Evolutionary conservation across 2,797 vertebrate species (phyloP), one percentile per base, ranked within the genome.

Genomic region (Molossus molossus): DNA sequence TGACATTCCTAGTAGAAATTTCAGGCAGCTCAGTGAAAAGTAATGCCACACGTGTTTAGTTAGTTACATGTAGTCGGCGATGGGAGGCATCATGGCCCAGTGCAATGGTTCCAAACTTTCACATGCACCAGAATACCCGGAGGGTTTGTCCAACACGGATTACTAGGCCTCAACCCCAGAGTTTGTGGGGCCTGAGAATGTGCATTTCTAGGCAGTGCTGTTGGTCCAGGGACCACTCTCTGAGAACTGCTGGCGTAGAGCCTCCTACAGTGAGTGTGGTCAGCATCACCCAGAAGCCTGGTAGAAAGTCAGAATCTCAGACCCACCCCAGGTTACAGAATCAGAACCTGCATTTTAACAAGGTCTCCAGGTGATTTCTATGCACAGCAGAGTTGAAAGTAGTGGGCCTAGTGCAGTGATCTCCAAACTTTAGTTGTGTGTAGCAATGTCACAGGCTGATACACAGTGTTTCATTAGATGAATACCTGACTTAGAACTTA

Each of bases 1-100:
- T 50, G 18, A 14, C 48, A 95, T 93, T 91, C 6, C 55, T 85
- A 25, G 84, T 1, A 83, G 33, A 91, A 85, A 91, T 75, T 65
- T 76, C 17, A 29, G 11, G 80, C 2, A 55, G 21, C 14, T 17
- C 20, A 3, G 9, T 6, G 21, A 25, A 65, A 77, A 82, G 67
- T 65, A 48, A 48, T 15, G 7, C 77, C 17, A 57, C 29, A 21
- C 27, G 27, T 40, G 0, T 27, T 81, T 45, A 84, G 33, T 14
- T 53, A 40, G 14, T 25, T 10, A 33, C 1, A 57, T 65, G 45
- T 17, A 50, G 21, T 33, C 55, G 14, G 57, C 40, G 64, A 45
- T 4, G 1, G 45, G 48, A 85, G 60, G 12, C 18, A 60, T 6
- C 5, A 15, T 7, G 10, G 33, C 27, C 27, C 25, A 6, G 11